These are phyloP conservation scores for Xylota segnis DNA, from an alignment of 2,888 invertebrate genomes.

Conservation along the genomic window DNA sequence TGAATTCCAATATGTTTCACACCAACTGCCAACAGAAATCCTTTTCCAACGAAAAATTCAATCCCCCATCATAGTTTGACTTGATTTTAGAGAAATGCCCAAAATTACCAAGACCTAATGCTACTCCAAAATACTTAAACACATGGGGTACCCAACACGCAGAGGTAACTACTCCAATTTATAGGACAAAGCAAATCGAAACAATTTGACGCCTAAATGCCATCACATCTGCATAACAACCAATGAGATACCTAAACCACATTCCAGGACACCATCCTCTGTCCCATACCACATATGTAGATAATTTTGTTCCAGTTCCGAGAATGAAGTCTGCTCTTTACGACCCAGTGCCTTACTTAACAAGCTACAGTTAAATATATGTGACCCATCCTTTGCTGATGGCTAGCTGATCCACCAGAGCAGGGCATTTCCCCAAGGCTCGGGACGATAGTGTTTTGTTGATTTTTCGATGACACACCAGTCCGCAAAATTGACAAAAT, in stretches of 20 bases:
- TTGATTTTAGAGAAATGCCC: neutral
- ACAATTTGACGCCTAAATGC: constrained; percentile 27
- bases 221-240: constrained; percentile 34
- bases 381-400: neutral
- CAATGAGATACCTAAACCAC: constrained; percentile 24
- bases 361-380: constrained; percentile 25
- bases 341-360: constrained; percentile 34
- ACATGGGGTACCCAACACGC: neutral
- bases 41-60: too few species aligned
- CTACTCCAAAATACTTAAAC: neutral
- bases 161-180: constrained; percentile 1
- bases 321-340: constrained; percentile 36
- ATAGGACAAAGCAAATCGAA: constrained; percentile 36
- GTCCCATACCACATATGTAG: constrained; percentile 1
- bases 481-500: constrained; percentile 66
- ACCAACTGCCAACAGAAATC: too few species aligned
- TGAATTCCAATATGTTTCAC: too few species aligned
- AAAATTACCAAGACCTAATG: neutral
- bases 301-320: constrained; percentile 21
- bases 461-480: constrained; percentile 57
- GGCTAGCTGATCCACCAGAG: neutral
- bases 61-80: neutral
- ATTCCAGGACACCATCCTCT: neutral
- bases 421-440: neutral
- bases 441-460: constrained; percentile 23